Conservation (phyloP, 1,140 invertebrate genomes). For the Hydropsyche tenuis region DNA sequence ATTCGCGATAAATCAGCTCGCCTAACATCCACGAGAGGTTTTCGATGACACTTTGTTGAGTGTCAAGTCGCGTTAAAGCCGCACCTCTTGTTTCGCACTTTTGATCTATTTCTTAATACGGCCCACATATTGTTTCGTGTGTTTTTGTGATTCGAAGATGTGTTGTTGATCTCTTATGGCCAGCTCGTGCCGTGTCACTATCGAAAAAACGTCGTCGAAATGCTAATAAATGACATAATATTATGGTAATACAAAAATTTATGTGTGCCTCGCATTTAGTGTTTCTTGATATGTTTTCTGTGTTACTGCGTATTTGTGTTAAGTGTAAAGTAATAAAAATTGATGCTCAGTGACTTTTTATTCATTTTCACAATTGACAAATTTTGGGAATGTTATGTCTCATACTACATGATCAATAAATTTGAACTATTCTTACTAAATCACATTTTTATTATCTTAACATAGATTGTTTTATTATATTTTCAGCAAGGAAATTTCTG, state of each 20-base stretch:
- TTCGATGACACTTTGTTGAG: conserved; percentile 1
- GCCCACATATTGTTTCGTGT: neutral
- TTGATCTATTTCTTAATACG: conserved; percentile 19
- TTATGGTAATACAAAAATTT: conserved; percentile 8
- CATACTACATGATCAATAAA: too few relatives aligned
- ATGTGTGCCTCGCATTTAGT: neutral
- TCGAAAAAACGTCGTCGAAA: neutral
- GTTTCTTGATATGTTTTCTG: too few relatives aligned
- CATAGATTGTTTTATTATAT: too few relatives aligned
- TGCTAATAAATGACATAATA: neutral
- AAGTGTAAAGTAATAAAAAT: too few relatives aligned
- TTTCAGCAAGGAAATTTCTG: too few relatives aligned
- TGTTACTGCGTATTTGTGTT: too few relatives aligned
- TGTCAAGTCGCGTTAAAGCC: conserved; percentile 8
- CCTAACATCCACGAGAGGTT: neutral
- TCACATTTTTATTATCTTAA: too few relatives aligned
- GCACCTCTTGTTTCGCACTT: neutral
- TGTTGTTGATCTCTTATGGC: too few relatives aligned
- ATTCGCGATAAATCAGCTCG: conserved; percentile 37
- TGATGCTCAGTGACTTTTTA: too few relatives aligned
- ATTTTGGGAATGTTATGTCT: too few relatives aligned
- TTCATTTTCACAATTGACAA: too few relatives aligned
- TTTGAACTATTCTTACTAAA: too few relatives aligned
- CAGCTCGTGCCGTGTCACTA: conserved; percentile 4
- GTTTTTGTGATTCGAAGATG: neutral